Base-by-base conservation (phyloP, 2,888 invertebrate genomes). In the Ceramica pisi region DNA sequence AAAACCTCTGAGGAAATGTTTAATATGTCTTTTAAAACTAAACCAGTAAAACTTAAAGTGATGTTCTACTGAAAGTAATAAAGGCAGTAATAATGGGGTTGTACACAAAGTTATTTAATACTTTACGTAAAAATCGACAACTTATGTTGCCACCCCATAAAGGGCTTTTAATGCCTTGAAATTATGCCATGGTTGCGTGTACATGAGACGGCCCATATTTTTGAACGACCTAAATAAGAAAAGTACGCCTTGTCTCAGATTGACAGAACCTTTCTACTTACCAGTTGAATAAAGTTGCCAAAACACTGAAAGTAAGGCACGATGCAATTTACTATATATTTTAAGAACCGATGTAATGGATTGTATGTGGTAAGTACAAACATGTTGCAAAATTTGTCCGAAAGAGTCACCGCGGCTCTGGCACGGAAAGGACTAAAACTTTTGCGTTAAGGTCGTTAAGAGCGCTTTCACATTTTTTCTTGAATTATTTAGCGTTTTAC, bases 61-160 rank as follows among this genome's bases (percentile, higher is more conserved):
- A 31, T 19, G 1, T 59, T 50, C 19, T 56, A 41, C 19, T 23
- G 19, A 64, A 63, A 44, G 19, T 26, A 31, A 35, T 35, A 26
- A 44, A 12, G 0, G 21, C 16, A 64, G 55, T 16, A 23, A 63
- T 46, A 31, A 31, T 51, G 14, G 4, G 23, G 44, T 35, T 41
- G 46, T 48, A 31, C 16, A 53, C 19, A 66, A 55, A 73, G 59
- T 73, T 64, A 73, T 61, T 46, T 56, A 35, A 56, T 38, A 55
- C 23, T 26, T 21, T 31, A 64, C 16, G 59, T 56, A 53, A 62
- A 44, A n/a, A 55, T 67, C 41, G 7, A 10, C 4, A 1, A 31
- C 21, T 59, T 65, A 55, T 77, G 51, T 71, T 62, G 50, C 59
- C 67, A 67, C 82, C 55, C 19, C 50, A 62, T 79, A 71, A 67